Conservation (phyloP, 2,113 vertebrate genomes). For the Poeciliopsis prolifica region DNA sequence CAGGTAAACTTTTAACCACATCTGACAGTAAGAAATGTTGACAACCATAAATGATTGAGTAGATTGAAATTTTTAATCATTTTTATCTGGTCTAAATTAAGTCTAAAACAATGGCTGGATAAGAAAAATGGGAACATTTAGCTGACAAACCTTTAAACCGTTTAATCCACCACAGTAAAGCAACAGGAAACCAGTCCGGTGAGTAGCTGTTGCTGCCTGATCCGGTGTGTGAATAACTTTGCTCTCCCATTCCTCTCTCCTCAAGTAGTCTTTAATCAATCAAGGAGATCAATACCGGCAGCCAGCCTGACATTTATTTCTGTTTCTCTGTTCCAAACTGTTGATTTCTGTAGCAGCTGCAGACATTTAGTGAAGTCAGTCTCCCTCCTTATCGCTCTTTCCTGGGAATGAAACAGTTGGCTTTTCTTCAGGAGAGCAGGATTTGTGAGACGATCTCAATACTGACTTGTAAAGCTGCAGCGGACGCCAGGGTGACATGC, state of each 20-base stretch:
- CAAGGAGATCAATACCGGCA: conserved; percentile 42
- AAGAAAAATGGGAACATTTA: neutral
- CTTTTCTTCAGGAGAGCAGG: conserved; percentile 45
- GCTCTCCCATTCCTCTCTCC: conserved; percentile 22
- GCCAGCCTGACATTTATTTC: conserved; percentile 45
- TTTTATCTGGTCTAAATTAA: conserved; percentile 1
- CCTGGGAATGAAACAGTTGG: conserved; percentile 25
- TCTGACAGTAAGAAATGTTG: neutral
- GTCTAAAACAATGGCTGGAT: neutral
- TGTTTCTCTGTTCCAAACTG: conserved; percentile 32
- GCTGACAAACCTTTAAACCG: conserved; percentile 34
- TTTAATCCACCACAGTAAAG: conserved; percentile 37
- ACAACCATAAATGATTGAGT: neutral
- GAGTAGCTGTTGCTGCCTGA: conserved; percentile 37
- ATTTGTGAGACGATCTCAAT: neutral
- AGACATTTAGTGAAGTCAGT: conserved; percentile 25
- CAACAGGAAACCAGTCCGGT: conserved; percentile 12
- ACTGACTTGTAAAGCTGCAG: conserved; percentile 8
- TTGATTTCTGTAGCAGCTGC: conserved; percentile 32
- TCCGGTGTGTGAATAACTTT: conserved; percentile 50
- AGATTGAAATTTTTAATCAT: neutral
- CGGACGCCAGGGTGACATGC: neutral
- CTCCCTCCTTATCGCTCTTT: conserved; percentile 6
- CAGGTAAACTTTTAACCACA: neutral
- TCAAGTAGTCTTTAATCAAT: conserved; percentile 61